phyloP scores from a whole-genome alignment of 1,140 invertebrate genomes.

The Drosophila nigrodunni region DNA sequence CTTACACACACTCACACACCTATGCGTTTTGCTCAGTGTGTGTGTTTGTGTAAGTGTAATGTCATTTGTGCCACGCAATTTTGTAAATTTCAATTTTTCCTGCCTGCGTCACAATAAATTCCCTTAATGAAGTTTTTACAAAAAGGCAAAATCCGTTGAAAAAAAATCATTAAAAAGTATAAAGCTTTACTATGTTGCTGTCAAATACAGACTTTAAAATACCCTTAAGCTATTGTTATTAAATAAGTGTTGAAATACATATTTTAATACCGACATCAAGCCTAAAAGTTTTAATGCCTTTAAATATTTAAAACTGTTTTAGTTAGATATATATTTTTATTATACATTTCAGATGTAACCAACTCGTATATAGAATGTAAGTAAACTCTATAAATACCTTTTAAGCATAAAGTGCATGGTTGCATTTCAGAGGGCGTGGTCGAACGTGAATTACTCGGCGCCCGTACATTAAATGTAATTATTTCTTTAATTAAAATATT shows the following conservation, averaged over 20 bases:
- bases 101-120: constrained; percentile 63
- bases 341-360: neutral
- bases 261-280: too few species aligned
- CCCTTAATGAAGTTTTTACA: constrained; percentile 72
- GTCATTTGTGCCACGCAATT: constrained; percentile 45
- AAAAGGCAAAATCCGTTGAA: constrained; percentile 18
- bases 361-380: neutral
- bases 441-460: constrained; percentile 32
- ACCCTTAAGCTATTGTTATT: neutral
- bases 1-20: constrained; percentile 27
- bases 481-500: constrained; percentile 83
- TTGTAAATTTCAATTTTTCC: constrained; percentile 62
- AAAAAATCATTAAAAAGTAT: constrained; percentile 18
- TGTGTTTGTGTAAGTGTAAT: neutral
- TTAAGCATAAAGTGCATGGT: constrained; percentile 3
- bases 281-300: too few species aligned
- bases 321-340: too few species aligned
- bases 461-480: constrained; percentile 73
- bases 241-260: too few species aligned
- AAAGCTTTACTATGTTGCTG: neutral
- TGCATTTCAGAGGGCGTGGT: neutral
- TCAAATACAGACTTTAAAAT: neutral
- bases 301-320: too few species aligned
- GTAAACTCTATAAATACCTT: neutral
- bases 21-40: too few species aligned